Percentiles rank a stretch among this genome's conserved stretches.
These are phyloP conservation scores for Chloroceryle amazona DNA, from an alignment of 2,797 vertebrate genomes.

Conservation along the genomic window DNA sequence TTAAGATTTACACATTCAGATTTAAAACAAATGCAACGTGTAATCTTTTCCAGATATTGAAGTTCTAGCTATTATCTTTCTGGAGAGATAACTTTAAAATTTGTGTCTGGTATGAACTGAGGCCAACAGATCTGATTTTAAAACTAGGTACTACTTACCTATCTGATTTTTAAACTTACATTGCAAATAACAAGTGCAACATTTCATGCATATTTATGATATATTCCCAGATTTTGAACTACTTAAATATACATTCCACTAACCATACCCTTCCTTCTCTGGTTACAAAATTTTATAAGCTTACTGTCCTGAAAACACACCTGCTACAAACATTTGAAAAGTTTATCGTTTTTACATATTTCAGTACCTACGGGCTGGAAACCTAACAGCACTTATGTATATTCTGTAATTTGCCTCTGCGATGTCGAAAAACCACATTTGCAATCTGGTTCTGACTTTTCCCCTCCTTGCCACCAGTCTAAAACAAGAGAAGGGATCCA, in stretches of 20 bases:
- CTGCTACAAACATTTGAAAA: background rate
- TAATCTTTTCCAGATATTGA: background rate
- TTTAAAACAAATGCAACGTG: background rate
- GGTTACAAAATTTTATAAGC: background rate
- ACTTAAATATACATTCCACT: background rate
- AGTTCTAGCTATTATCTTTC: background rate
- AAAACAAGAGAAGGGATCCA: background rate
- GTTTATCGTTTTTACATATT: background rate
- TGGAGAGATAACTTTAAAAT: background rate
- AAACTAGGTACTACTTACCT: background rate
- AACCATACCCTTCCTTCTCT: background rate
- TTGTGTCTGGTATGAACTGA: background rate
- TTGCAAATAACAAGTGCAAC: background rate
- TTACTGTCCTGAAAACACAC: background rate
- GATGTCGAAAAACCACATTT: background rate
- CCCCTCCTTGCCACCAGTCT: background rate
- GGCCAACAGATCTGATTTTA: background rate
- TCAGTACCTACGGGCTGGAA: background rate
- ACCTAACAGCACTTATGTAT: rapidly evolving
- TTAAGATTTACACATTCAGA: background rate
- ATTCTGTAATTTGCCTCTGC: background rate
- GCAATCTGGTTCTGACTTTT: background rate
- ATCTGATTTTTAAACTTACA: background rate
- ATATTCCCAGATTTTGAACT: background rate
- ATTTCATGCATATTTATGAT: background rate